These are phyloP conservation scores for Anhinga rufa DNA, from an alignment of 2,113 vertebrate genomes.

Conservation along the genomic window DNA sequence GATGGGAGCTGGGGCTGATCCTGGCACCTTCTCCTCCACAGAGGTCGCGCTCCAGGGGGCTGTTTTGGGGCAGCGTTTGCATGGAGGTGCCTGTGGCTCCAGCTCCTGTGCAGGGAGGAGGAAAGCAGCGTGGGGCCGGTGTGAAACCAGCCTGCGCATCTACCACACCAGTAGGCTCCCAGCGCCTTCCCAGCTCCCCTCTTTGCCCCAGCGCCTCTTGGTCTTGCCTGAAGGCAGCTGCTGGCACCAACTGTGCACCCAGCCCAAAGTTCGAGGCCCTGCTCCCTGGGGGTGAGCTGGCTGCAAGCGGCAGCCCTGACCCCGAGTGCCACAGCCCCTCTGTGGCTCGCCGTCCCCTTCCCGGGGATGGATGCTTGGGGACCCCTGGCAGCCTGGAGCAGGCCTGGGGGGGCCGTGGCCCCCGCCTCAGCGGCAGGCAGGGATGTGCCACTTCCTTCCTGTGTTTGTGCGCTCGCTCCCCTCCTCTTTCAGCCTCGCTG, in stretches of 20 bases:
- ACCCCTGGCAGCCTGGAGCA: too few relatives aligned
- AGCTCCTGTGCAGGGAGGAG: accelerated
- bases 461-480: not conserved
- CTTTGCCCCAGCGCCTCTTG: not conserved
- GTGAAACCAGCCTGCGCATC: not conserved
- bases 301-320: not conserved
- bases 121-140: accelerated
- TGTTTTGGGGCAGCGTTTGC: not conserved
- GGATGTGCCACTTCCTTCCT: not conserved
- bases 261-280: not conserved
- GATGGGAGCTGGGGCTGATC: not conserved
- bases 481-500: not conserved
- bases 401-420: too few relatives aligned
- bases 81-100: accelerated
- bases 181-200: not conserved
- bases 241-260: not conserved
- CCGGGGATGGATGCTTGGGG: not conserved
- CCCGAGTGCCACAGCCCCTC: not conserved
- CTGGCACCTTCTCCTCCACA: not conserved
- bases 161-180: not conserved
- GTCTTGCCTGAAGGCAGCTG: not conserved
- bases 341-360: not conserved
- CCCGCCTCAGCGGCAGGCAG: not conserved
- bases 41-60: not conserved
- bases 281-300: accelerated